Base-by-base conservation (phyloP, 23 tunicate genomes). In the Diplosoma virens region DNA sequence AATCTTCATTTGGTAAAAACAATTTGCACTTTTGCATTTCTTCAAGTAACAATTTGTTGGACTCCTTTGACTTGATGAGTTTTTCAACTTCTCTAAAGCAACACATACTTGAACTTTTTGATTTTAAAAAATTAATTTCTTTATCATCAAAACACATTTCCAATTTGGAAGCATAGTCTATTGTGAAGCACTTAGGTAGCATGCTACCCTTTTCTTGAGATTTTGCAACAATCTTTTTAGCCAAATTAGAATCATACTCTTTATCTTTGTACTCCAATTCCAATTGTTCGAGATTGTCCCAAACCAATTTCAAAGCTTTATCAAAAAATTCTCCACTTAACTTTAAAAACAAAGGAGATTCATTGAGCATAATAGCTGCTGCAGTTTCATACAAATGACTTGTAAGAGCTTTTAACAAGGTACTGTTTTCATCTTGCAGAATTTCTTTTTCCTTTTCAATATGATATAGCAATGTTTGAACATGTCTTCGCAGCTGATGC, bases 71-170 rank as follows among this genome's bases (percentile, higher is more conserved):
- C 3, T 17, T 4, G 3, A 47, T 3, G 30, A 18, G 3, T n/a
- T 58, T 76, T 56, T 56, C 3, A 27, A 76, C 31, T 22, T 4
- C 47, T 11, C 32, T 18, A 56, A 33, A 35, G n/a, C n/a, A n/a
- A 2, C 21, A 29, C n/a, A n/a, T n/a, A 2, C 20, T 20, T 3
- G 11, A 3, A 22, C 67, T n/a, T 20, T 2, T 29, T 2, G 47
- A 20, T 32, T 76, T 33, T 27, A 76, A 18, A 76, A 76, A 76
- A 18, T 76, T 29, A 30, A 76, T 16, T 11, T 76, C 68, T 9
- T 5, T 34, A 21, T 58, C 69, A 58, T 76, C 81, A 14, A 52
- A 30, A 16, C 50, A 27, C 29, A 76, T 11, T 16, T 4, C 3
- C 2, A 76, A 17, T 31, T 58, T 76, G 2, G 81, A 20, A 3